Evolutionary conservation across 1,140 invertebrate genomes (phyloP).

Genomic region (Drosophila suzukii): DNA sequence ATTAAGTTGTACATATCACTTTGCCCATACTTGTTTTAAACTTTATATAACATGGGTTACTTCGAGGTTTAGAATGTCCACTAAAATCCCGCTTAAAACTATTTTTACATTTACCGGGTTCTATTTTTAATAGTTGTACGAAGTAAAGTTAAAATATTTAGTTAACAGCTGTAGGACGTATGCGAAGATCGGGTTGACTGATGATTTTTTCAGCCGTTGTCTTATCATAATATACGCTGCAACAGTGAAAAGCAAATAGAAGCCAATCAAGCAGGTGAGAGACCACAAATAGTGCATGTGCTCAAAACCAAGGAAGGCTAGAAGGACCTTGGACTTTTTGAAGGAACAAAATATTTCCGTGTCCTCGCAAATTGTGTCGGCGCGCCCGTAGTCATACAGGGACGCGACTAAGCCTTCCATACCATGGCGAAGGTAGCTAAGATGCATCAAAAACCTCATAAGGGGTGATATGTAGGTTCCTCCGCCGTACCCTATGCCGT

Average conservation of each 20-base stretch:
- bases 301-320: conserved; percentile 77
- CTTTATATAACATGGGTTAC: conserved; percentile 14
- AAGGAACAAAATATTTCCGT: conserved; percentile 89
- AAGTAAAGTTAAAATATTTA: conserved; percentile 81
- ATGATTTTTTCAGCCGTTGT: conserved; percentile 59
- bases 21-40: conserved; percentile 3
- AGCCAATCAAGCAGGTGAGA: conserved; percentile 63
- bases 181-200: conserved; percentile 51
- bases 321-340: conserved; percentile 86
- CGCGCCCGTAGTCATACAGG: conserved; percentile 91
- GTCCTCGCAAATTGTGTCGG: conserved; percentile 88
- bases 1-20: too few relatives aligned
- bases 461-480: conserved; percentile 87
- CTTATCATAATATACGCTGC: conserved; percentile 75
- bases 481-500: conserved; percentile 89
- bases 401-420: conserved; percentile 92
- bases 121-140: conserved; percentile 73
- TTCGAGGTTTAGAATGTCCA: not conserved
- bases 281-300: conserved; percentile 72
- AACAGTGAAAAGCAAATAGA: conserved; percentile 75
- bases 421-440: conserved; percentile 91
- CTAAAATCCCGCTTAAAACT: conserved; percentile 7
- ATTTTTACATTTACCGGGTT: not conserved
- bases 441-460: conserved; percentile 90
- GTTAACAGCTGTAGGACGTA: conserved; percentile 64